Evolutionary conservation across 2,888 invertebrate genomes (phyloP), one percentile per base, ranked within the genome.

Genomic region (Acrobeloides nanus): DNA sequence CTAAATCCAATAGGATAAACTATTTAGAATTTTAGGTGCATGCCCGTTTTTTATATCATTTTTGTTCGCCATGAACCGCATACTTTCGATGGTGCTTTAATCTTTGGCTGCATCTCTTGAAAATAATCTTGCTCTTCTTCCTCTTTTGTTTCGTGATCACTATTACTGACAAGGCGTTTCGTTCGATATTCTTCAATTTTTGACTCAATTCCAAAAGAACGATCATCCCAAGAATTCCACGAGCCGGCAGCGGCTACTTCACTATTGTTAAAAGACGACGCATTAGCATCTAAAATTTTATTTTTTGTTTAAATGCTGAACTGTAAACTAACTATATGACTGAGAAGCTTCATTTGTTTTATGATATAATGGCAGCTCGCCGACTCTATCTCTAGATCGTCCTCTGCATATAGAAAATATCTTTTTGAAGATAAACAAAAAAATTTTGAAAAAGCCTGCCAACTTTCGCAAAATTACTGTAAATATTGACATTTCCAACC

Each of bases 131-230:
- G 52, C 38, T 61, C 63, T 12, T 55, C 51, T 15, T 32, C 44
- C 18, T 10, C 10, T 10, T 39, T 15, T 15, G 15, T 15, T 21
- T 24, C 23, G 21, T 24, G 23, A 17, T 15, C 15, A 29, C 21
- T 38, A 6, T 20, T 34, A 7, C 5, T 34, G 6, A 10, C 37
- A 17, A 47, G 39, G 34, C 48, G 37, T 24, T 48, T 38, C 42
- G 39, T 46, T 27, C 68, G 51, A 57, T 66, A 68, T 42, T 68
- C 63, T 34, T 64, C 68, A 47, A 68, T 68, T 39, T 68, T 68
- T 21, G 61, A 59, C 38, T 66, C 60, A n/a, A 54, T 37, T 8
- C 31, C 24, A n/a, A 46, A 6, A 46, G 20, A 42, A 35, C 4
- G 20, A 23, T 62, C 59, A n/a, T 53, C 58, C 64, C 65, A 65